Conservation (phyloP, 2,113 vertebrate species). For the Platichthys stellatus region DNA sequence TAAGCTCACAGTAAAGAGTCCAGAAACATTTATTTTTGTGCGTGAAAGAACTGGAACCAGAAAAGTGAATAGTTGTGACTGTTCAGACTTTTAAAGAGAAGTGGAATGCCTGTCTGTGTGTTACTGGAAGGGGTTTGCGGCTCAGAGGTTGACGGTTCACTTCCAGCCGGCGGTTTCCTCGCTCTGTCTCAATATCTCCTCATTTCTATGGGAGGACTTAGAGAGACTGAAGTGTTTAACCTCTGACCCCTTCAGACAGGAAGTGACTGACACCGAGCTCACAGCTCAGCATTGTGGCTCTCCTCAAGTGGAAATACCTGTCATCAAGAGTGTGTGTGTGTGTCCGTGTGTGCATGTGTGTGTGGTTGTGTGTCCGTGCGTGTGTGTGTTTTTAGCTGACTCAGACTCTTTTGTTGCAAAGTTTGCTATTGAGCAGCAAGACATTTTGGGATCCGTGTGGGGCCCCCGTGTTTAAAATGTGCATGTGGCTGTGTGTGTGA, state of each 20-base stretch:
- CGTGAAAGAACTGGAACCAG: too few species aligned
- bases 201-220: slow-evolving; percentile 39
- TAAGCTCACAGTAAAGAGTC: too few species aligned
- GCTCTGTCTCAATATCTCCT: slow-evolving; percentile 47
- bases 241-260: slow-evolving; percentile 72
- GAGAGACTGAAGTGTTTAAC: slow-evolving; percentile 75
- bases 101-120: too few species aligned
- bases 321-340: slow-evolving; percentile 51
- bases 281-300: slow-evolving; percentile 66
- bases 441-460: not conserved
- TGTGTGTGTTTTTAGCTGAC: slow-evolving; percentile 49
- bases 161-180: not conserved
- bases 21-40: too few species aligned
- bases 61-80: too few species aligned
- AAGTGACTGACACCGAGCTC: slow-evolving; percentile 67
- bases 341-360: slow-evolving; percentile 19
- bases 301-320: slow-evolving; percentile 76
- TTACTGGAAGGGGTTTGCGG: too few species aligned
- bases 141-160: too few species aligned
- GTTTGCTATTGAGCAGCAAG: slow-evolving; percentile 24
- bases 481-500: slow-evolving; percentile 3
- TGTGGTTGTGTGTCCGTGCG: slow-evolving; percentile 6
- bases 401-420: slow-evolving; percentile 34
- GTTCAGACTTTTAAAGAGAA: too few species aligned
- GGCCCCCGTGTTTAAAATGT: not conserved